Evolutionary conservation across 2,113 vertebrate genomes (phyloP).

Genomic region (Podiceps cristatus): DNA sequence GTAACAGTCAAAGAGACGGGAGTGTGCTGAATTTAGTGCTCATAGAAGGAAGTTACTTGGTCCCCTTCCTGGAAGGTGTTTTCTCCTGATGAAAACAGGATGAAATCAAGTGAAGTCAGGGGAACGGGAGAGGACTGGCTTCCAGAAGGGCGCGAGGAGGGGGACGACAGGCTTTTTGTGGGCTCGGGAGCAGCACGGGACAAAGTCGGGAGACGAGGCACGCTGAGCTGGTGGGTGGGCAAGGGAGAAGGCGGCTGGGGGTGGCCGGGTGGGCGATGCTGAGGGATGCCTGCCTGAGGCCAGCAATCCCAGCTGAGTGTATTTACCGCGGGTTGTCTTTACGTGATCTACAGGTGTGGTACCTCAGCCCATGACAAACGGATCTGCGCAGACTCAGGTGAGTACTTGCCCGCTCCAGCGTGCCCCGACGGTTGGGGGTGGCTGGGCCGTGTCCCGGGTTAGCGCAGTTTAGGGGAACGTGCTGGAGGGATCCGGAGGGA

Average conservation of each 20-base stretch:
- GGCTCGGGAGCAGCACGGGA: rapidly evolving
- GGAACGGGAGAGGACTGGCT: background rate
- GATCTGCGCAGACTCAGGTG: constrained; percentile 76
- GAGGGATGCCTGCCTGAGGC: background rate
- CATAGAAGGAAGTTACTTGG: background rate
- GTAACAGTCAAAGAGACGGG: rapidly evolving
- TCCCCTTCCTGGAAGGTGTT: background rate
- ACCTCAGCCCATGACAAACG: constrained; percentile 71
- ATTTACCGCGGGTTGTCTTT: rapidly evolving
- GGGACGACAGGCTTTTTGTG: background rate
- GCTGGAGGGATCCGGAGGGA: background rate
- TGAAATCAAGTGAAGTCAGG: background rate
- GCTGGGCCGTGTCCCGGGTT: background rate
- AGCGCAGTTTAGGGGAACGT: rapidly evolving
- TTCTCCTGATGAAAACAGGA: background rate
- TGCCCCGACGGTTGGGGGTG: rapidly evolving
- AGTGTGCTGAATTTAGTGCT: background rate
- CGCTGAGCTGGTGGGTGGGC: background rate
- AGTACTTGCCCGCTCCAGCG: background rate
- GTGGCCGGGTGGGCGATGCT: rapidly evolving
- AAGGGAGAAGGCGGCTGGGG: background rate
- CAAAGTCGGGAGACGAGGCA: rapidly evolving
- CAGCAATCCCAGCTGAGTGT: rapidly evolving
- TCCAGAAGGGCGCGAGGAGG: background rate
- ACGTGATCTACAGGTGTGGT: constrained; percentile 39